These are phyloP conservation scores for Perca fluviatilis DNA, from an alignment of 2,113 vertebrate genomes.

Conservation along the genomic window DNA sequence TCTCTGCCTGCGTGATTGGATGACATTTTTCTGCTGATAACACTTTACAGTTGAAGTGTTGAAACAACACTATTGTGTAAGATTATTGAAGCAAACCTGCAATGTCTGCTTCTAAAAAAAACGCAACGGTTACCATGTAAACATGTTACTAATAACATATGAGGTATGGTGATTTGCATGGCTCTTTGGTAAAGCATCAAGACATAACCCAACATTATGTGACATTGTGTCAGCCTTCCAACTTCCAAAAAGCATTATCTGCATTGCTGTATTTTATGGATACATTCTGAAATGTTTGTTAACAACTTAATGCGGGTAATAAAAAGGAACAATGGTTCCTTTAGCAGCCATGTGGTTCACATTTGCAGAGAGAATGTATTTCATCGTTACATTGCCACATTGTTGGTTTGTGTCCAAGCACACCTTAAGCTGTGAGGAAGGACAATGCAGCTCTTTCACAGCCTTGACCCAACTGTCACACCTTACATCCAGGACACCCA, in stretches of 20 bases:
- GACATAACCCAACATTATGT: not conserved
- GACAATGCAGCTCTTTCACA: conserved; percentile 74
- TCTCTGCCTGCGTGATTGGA: not conserved
- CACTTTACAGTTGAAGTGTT: not conserved
- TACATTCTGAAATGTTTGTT: conserved; percentile 23
- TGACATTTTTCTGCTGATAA: not conserved
- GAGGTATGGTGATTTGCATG: not conserved
- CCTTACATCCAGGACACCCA: conserved; percentile 60
- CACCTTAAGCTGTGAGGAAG: conserved; percentile 64
- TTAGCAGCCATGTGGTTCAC: conserved; percentile 38
- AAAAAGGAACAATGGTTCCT: conserved; percentile 45
- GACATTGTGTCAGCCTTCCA: not conserved
- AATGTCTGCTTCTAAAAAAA: not conserved
- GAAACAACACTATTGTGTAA: conserved; percentile 1
- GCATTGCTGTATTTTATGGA: conserved; percentile 7
- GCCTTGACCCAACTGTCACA: conserved; percentile 66
- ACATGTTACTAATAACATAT: not conserved
- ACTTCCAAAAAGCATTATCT: conserved; percentile 14
- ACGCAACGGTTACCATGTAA: not conserved
- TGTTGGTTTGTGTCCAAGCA: conserved; percentile 58
- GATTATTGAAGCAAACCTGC: not conserved
- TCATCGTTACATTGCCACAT: conserved; percentile 22
- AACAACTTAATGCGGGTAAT: conserved; percentile 10
- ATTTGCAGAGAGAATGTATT: conserved; percentile 30
- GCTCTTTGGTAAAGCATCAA: not conserved